Base-by-base conservation (phyloP, 1,140 invertebrate species). In the Helicorthomorpha holstii region DNA sequence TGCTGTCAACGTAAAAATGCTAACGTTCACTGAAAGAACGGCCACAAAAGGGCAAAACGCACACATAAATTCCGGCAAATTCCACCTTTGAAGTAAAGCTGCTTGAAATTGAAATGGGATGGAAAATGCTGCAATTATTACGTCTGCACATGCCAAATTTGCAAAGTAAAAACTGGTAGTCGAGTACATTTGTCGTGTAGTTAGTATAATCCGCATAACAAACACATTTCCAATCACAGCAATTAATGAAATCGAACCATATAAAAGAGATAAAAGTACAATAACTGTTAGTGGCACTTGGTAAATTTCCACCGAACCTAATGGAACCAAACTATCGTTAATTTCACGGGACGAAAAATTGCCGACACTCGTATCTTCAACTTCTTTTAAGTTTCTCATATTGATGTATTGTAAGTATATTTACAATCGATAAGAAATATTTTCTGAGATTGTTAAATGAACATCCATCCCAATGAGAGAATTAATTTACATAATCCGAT, bases 91-190 rank as follows among this genome's bases (percentile, higher is more conserved):
- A 1, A 85, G 69, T 16, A 86, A 62, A 1, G 83, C 83, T 1
- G 83, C 83, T 72, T 86, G 83, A 63, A 87, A 88, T 77, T 87
- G 82, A 69, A 89, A 88, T 46, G 82, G 82, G 65, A 84, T 81
- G 43, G 78, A 75, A 59, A 85, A 84, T 34, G 84, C 65, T 53
- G 79, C 82, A 62, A 85, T 83, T 50, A 83, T 77, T 54, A 85
- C 81, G 61, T 85, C 82, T 14, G 81, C 81, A 51, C 83, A 63
- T 2, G 82, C 82, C 54, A 85, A 66, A 66, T 85, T 85, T 1
- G 81, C 78, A 46, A 87, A 86, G 66, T 82, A 85, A 59, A 79
- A 82, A 63, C 85, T 86, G 22, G 83, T 86, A 25, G 85, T 82
- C 46, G 79, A 83, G 50, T 83, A 82, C 82, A 86, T 85, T 26